Base-by-base conservation (phyloP, 2,113 vertebrate species). In the Alethe castanea region DNA sequence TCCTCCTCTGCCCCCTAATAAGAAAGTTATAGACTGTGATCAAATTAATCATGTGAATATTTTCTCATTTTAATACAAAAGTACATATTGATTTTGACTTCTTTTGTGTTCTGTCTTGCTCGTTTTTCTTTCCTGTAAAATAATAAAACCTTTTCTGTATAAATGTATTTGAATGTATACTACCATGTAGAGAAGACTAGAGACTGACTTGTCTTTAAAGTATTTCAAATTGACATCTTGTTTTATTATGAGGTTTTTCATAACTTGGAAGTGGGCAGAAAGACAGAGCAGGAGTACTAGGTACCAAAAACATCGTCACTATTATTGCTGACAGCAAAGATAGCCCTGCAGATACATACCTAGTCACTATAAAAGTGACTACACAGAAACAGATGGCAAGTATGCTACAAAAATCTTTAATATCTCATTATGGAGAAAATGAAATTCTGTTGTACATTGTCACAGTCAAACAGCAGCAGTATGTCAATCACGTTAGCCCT, bases 321-420 rank as follows among this genome's bases (percentile, higher is more conserved):
- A 25, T 40, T 36, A 61, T 19, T 70, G 42, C 38, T 83, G 47
- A 86, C 50, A 80, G 74, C 62, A 82, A 85, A 79, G 48, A 85
- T 42, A 25, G 31, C 25, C 70, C 56, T 72, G 67, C 62, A 66
- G 59, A 77, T 29, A 50, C 2, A 6, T 28, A 88, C 70, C 88
- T 71, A 64, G 33, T 72, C 61, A 69, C 67, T 65, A 80, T 9
- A n/a, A 23, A 69, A 85, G 20, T 33, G 53, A 90, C 81, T 72
- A 65, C 19, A 64, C 15, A 69, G 29, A 87, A 95, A 72, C 81
- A 96, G 92, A 96, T 85, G 94, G 92, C 48, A 88, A 82, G 59
- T 33, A 64, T 15, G 42, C 85, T 16, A 85, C 87, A 94, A 80
- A 95, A 93, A 67, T 61, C 85, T 77, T 81, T 82, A 96, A 61